These are phyloP conservation scores for Chesias legatella DNA, from an alignment of 2,888 invertebrate species.

Conservation along the genomic window DNA sequence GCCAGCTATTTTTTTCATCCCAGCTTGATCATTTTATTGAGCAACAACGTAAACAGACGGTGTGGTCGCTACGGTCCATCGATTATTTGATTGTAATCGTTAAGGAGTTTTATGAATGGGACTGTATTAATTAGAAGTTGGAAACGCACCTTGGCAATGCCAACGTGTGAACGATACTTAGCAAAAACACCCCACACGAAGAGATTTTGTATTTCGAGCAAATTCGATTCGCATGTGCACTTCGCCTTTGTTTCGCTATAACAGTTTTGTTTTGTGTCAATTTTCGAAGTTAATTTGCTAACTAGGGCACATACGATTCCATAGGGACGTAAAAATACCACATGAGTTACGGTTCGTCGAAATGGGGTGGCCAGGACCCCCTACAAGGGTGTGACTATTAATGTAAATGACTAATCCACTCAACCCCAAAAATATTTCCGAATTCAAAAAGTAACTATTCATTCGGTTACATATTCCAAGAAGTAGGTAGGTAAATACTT, in stretches of 20 bases:
- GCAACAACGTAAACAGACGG: constrained; percentile 65
- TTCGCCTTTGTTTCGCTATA: constrained; percentile 10
- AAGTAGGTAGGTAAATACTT: constrained; percentile 1
- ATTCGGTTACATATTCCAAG: constrained; percentile 4
- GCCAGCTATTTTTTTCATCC: constrained; percentile 48
- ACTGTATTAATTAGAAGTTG: constrained; percentile 40
- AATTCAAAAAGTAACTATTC: constrained; percentile 3
- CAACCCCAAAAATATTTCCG: constrained; percentile 1
- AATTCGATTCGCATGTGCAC: constrained; percentile 19
- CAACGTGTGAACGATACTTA: constrained; percentile 21
- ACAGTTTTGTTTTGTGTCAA: constrained; percentile 22
- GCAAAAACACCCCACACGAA: constrained; percentile 29
- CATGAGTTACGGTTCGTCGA: constrained; percentile 43
- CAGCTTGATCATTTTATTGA: constrained; percentile 43
- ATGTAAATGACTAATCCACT: constrained; percentile 38
- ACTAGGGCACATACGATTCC: constrained; percentile 36
- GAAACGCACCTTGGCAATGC: constrained; percentile 33
- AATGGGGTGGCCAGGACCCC: constrained; percentile 51
- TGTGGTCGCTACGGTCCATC: constrained; percentile 58
- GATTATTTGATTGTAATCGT: constrained; percentile 62
- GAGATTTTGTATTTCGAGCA: constrained; percentile 27
- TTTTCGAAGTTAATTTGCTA: constrained; percentile 33
- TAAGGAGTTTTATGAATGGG: constrained; percentile 70
- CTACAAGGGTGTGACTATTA: constrained; percentile 37
- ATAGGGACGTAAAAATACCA: constrained; percentile 26